A percentile compares a stretch with the other conserved stretches of the same genome.
phyloP scores from a whole-genome alignment of 2,113 vertebrate genomes.

The Melanostigma gelatinosum region DNA sequence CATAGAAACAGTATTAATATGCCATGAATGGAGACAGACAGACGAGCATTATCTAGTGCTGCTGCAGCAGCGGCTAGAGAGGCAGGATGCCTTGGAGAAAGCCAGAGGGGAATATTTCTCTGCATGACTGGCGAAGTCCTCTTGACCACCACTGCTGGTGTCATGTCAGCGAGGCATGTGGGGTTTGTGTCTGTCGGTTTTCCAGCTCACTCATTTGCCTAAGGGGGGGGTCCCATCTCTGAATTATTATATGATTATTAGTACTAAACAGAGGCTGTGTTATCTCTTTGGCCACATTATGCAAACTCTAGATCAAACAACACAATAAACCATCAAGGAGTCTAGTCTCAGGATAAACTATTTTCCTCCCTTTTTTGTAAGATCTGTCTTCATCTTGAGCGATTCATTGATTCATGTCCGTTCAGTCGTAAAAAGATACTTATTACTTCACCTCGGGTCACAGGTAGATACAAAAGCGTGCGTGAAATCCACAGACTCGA shows the following conservation, averaged over 20 bases:
- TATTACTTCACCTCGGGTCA: conserved; percentile 14
- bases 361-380: neutral
- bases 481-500: conserved; percentile 32
- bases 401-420: conserved; percentile 22
- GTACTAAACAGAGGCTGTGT: neutral
- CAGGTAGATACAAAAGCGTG: conserved; percentile 19
- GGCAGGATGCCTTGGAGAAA: conserved; percentile 64
- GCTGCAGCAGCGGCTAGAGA: conserved; percentile 50
- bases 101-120: conserved; percentile 57
- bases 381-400: neutral
- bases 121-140: conserved; percentile 44
- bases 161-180: conserved; percentile 38
- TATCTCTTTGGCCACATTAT: neutral
- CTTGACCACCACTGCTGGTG: conserved; percentile 37
- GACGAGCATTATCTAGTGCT: conserved; percentile 74
- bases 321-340: neutral
- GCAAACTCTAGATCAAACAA: conserved; percentile 1
- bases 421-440: neutral
- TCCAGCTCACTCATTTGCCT: conserved; percentile 7
- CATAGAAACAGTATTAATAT: conserved; percentile 84
- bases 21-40: conserved; percentile 81
- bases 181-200: conserved; percentile 27
- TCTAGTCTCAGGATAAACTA: neutral
- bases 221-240: too few relatives aligned
- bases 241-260: conserved; percentile 7